Conservation (phyloP, 2,888 invertebrate species). For the Volucella zonaria region DNA sequence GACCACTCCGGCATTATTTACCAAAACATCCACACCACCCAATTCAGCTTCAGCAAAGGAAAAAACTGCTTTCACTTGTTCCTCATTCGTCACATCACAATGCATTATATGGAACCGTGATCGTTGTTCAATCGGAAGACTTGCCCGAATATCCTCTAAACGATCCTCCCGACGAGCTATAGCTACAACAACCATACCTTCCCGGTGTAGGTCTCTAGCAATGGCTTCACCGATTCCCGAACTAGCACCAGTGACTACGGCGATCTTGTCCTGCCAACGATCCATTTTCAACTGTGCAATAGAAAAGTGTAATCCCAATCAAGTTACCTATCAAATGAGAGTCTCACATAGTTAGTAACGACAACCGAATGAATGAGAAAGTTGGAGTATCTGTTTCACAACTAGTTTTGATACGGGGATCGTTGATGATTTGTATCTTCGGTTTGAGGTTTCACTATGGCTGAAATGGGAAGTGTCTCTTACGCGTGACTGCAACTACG, state of each 20-base stretch:
- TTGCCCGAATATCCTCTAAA: slow-evolving; percentile 48
- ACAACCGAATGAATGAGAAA: slow-evolving; percentile 27
- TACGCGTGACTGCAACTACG: neutral
- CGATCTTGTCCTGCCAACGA: slow-evolving; percentile 66
- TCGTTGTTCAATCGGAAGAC: slow-evolving; percentile 55
- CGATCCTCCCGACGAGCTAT: slow-evolving; percentile 61
- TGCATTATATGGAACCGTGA: slow-evolving; percentile 80
- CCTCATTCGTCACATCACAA: slow-evolving; percentile 84
- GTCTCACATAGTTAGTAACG: neutral
- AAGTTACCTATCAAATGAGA: slow-evolving; percentile 6
- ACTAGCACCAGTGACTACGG: slow-evolving; percentile 65
- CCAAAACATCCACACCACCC: slow-evolving; percentile 84
- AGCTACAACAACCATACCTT: slow-evolving; percentile 62
- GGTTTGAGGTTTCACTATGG: slow-evolving; percentile 26
- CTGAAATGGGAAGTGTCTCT: neutral
- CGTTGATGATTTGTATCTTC: neutral
- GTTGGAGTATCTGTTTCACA: neutral
- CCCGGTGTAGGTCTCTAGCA: slow-evolving; percentile 56
- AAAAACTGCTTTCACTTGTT: slow-evolving; percentile 84
- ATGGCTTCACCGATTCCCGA: slow-evolving; percentile 69
- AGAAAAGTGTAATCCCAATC: neutral
- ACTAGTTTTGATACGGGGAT: slow-evolving; percentile 7
- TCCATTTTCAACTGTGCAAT: slow-evolving; percentile 51
- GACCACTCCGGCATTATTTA: slow-evolving; percentile 84
- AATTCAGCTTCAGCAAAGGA: slow-evolving; percentile 82